Evolutionary conservation across 2,113 vertebrate species (phyloP).

Genomic region (Anolis carolinensis): DNA sequence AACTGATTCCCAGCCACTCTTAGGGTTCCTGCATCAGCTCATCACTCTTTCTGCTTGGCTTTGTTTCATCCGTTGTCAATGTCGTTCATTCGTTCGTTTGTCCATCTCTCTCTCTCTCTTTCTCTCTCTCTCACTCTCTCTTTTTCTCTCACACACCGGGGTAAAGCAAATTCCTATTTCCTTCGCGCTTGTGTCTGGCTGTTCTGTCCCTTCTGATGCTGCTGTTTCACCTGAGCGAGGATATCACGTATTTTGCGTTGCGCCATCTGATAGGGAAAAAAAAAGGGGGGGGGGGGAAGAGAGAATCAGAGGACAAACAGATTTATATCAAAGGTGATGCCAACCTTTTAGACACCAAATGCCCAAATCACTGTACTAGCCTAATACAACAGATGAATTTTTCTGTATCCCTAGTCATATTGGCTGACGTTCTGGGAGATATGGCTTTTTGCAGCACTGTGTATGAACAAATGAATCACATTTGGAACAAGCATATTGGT

Average conservation of each 20-base stretch:
- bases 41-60: slow-evolving; percentile 37
- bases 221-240: slow-evolving; percentile 92
- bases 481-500: not conserved
- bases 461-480: not conserved
- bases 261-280: slow-evolving; percentile 79
- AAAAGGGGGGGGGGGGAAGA: not conserved
- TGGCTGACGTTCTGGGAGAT: not conserved
- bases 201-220: slow-evolving; percentile 88
- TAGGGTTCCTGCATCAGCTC: slow-evolving; percentile 71
- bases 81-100: slow-evolving; percentile 1
- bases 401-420: not conserved
- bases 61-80: slow-evolving; percentile 31
- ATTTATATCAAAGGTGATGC: not conserved
- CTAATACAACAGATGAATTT: no score
- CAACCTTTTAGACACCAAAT: not conserved
- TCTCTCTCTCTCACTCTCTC: slow-evolving; percentile 9
- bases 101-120: not conserved
- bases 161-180: slow-evolving; percentile 67
- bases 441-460: not conserved
- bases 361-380: no score
- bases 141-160: slow-evolving; percentile 11
- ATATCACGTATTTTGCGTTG: slow-evolving; percentile 97
- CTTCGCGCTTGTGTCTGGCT: slow-evolving; percentile 75
- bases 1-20: slow-evolving; percentile 81
- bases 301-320: not conserved